A percentile compares a stretch with the other conserved stretches of the same genome.
phyloP scores from a whole-genome alignment of 2,888 invertebrate genomes.

The Archips crataeganus region DNA sequence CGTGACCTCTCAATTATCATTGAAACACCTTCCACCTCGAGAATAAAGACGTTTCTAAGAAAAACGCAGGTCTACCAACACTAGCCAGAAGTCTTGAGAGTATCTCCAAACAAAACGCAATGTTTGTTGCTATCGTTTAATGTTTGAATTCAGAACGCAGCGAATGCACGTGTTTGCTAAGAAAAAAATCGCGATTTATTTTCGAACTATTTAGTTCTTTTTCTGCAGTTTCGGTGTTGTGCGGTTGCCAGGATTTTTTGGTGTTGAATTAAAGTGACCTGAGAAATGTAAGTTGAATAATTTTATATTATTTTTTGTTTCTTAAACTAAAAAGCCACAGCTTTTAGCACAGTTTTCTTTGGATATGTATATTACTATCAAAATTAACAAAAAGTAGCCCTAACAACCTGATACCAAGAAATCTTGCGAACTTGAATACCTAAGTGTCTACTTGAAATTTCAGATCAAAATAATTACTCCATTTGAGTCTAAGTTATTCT shows the following conservation, averaged over 20 bases:
- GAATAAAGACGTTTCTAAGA: conserved; percentile 7
- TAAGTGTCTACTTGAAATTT: neutral
- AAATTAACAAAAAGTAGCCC: no score
- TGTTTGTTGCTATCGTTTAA: conserved; percentile 45
- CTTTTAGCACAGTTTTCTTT: no score
- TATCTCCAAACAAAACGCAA: conserved; percentile 31
- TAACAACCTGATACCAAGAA: no score
- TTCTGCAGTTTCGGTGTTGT: neutral
- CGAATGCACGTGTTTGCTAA: conserved; percentile 47
- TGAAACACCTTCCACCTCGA: neutral
- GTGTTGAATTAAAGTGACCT: neutral
- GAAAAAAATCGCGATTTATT: conserved; percentile 12
- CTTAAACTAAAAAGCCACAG: no score
- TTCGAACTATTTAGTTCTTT: conserved; percentile 2
- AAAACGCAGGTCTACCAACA: neutral
- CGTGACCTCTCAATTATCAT: conserved; percentile 18
- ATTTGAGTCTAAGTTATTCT: neutral
- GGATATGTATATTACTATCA: no score
- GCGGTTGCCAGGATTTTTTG: conserved; percentile 4
- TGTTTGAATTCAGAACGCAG: conserved; percentile 51
- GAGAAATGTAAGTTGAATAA: neutral
- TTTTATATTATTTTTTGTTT: neutral
- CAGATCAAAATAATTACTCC: neutral
- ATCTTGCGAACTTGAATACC: neutral
- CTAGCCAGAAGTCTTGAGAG: conserved; percentile 24